Evolutionary conservation across 2,888 invertebrate genomes (phyloP), one percentile per base, ranked within the genome.

Genomic region (Lamellibrachia columna): DNA sequence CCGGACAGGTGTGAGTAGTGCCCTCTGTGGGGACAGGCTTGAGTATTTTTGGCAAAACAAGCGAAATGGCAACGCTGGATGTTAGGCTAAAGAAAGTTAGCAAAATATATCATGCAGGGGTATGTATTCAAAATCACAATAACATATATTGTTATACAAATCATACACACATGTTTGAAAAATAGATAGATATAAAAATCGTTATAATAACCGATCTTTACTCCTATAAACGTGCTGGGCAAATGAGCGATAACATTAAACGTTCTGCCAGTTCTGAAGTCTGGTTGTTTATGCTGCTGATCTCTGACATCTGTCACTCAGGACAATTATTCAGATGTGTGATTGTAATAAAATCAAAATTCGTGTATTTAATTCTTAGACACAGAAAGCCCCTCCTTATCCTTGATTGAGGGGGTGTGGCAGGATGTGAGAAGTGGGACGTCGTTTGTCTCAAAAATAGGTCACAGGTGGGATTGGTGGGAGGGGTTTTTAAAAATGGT

Each of bases 71-170:
- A 91, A n/a, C 92, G 9, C 22, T 94, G n/a, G 94, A 94, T 90
- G 93, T 94, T 53, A 90, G 91, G 28, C 92, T 94, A 75, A 93
- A 92, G 90, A 93, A 93, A 93, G 93, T 93, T n/a, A 94, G 92
- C 92, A 94, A 94, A 92, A 93, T 94, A 90, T 94, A 94, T 58
- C 90, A 93, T 55, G 93, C 92, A 91, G 93, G 92, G 92, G 94
- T 94, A 91, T 92, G 93, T 93, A n/a, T 58, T 40, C 40, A 40
- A 40, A 40, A 40, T 40, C 40, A 40, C 40, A 40, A 75, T 75
- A 15, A 3, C 75, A 75, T 75, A 22, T 75, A 22, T 75, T 2
- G 6, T 22, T 75, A 75, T 75, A 75, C 22, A 22, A 22, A 75
- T 15, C 75, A 75, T 75, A n/a, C 75, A 75, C 22, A 22, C 22